A percentile compares a stretch with the other conserved stretches of the same genome.
Conservation (phyloP, 2,113 vertebrate species). For the Telmatochromis sp. region DNA sequence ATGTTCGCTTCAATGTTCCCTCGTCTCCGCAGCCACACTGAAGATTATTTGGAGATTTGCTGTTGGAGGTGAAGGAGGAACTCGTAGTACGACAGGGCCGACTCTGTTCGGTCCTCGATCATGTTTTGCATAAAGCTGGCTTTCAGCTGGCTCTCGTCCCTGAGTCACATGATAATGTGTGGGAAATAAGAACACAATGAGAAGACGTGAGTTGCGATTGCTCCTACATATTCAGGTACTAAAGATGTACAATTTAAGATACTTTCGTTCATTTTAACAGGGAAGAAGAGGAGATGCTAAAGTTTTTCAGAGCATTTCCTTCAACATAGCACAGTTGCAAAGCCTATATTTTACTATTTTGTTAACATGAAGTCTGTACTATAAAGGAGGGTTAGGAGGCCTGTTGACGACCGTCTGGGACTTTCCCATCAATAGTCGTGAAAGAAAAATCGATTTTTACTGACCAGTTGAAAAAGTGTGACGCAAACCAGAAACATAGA, state of each 20-base stretch:
- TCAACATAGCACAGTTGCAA: neutral
- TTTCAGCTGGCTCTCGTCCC: constrained; percentile 90
- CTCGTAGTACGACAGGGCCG: constrained; percentile 95
- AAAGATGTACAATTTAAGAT: neutral
- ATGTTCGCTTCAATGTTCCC: neutral
- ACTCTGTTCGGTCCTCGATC: constrained; percentile 97
- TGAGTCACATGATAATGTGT: constrained; percentile 26
- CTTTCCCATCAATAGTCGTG: accelerated
- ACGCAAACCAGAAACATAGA: neutral
- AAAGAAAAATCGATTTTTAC: neutral
- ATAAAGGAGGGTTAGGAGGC: neutral
- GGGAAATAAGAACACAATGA: neutral
- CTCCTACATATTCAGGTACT: neutral
- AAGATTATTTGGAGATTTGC: constrained; percentile 91
- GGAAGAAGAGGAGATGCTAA: neutral
- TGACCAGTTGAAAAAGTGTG: neutral
- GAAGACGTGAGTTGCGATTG: neutral
- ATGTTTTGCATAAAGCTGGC: constrained; percentile 88
- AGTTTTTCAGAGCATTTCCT: neutral
- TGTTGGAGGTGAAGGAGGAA: constrained; percentile 95
- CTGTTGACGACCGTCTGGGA: neutral
- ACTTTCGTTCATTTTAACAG: neutral
- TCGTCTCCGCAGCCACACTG: neutral
- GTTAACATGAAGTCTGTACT: neutral
- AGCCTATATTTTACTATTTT: neutral